Evolutionary conservation across 2,797 vertebrate species (phyloP).

Genomic region (Nasua narica): DNA sequence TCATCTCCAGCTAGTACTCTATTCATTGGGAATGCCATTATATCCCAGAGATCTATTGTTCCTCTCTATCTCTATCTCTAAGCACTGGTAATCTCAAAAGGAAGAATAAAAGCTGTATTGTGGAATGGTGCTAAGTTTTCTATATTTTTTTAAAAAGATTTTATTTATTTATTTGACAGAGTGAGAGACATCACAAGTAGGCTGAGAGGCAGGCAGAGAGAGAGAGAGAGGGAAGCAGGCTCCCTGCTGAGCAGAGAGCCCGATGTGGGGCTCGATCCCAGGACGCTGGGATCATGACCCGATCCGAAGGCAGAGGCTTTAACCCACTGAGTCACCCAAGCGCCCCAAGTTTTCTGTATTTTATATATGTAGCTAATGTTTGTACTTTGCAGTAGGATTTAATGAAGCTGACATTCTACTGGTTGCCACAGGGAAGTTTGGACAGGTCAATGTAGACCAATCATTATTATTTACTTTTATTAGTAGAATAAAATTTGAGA

Average conservation of each 20-base stretch:
- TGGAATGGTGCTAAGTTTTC: background rate
- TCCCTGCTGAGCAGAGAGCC: too few relatives aligned
- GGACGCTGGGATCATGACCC: too few relatives aligned
- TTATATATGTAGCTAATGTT: background rate
- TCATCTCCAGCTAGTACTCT: background rate
- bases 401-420: background rate
- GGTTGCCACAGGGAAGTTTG: background rate
- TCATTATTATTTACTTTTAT: background rate
- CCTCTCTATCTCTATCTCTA: background rate
- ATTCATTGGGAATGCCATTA: background rate
- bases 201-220: too few relatives aligned
- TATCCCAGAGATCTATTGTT: background rate
- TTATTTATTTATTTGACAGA: too few relatives aligned
- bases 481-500: conserved; percentile 8
- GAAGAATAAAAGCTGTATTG: background rate
- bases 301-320: too few relatives aligned
- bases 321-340: too few relatives aligned
- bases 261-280: too few relatives aligned
- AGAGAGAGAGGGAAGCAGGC: too few relatives aligned
- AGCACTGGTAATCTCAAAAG: background rate
- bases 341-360: background rate
- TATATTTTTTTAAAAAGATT: too few relatives aligned
- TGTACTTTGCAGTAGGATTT: conserved; percentile 6
- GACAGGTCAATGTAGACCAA: background rate
- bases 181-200: too few relatives aligned